Evolutionary conservation across 1,140 invertebrate species (phyloP).

Genomic region (Sitobion miscanthi): DNA sequence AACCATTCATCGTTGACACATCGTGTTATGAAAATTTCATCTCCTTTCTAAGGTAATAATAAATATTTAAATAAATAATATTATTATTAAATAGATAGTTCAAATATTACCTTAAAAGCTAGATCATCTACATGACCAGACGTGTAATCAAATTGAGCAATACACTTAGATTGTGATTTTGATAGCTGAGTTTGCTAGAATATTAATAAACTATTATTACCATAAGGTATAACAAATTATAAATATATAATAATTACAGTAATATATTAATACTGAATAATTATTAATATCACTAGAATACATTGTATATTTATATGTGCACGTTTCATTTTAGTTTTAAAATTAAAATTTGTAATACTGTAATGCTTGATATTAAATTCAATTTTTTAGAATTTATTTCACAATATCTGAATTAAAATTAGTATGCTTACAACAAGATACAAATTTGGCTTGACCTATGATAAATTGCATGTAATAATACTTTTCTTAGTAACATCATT

Average conservation of each 20-base stretch:
- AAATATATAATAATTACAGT: neutral
- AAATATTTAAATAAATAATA: slow-evolving; percentile 40
- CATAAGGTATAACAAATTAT: neutral
- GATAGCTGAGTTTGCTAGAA: slow-evolving; percentile 18
- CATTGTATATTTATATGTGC: neutral
- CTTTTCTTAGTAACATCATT: neutral
- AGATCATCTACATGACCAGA: slow-evolving; percentile 76
- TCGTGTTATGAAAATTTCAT: slow-evolving; percentile 73
- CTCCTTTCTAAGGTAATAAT: slow-evolving; percentile 68
- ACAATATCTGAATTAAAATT: neutral
- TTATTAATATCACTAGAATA: too few relatives aligned
- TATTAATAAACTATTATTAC: neutral
- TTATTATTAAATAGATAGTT: neutral
- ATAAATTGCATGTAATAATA: too few relatives aligned
- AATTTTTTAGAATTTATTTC: neutral
- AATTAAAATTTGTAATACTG: too few relatives aligned
- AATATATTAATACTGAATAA: neutral
- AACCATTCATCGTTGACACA: slow-evolving; percentile 82
- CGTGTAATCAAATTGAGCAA: slow-evolving; percentile 77
- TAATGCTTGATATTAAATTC: neutral
- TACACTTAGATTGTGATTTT: slow-evolving; percentile 68
- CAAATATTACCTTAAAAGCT: slow-evolving; percentile 71
- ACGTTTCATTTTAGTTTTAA: neutral
- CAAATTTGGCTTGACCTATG: neutral
- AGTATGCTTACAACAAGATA: neutral